Evolutionary conservation across 2,797 vertebrate genomes (phyloP), one percentile per base, ranked within the genome.

Genomic region (Rhynchonycteris naso): DNA sequence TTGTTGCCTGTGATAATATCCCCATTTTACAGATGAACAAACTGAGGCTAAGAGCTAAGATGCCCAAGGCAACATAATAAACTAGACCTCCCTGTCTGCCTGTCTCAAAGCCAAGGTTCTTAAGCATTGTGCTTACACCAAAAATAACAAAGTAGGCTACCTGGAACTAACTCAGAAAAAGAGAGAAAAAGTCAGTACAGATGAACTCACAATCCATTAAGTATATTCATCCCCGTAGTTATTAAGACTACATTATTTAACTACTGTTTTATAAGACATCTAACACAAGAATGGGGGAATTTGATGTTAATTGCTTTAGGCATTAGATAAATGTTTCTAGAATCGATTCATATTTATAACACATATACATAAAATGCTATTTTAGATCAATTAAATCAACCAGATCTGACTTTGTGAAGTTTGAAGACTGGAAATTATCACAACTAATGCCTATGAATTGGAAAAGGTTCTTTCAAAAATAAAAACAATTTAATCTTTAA

Each of bases 401-500:
- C 28, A 83, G 78, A 83, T 80, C 5, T 63, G 52, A 30, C 38
- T 82, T 82, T 47, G 66, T 19, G 11, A 86, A 94, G 38, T 81
- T 84, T 85, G n/a, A 92, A 61, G 19, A 52, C 13, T 63, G 16
- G 69, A 92, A 85, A 81, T 74, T 80, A 93, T 26, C 71, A 58
- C 74, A 85, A 91, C 61, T 71, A 69, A 85, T 54, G 9, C 63
- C 59, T 85, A 91, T 75, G 63, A 86, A 81, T 71, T 74, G 90
- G 43, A 66, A 75, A 90, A 71, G 0, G 5, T 71, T 76, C n/a
- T 93, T 90, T 14, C 33, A 66, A 78, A 89, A 58, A 81, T 35
- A 69, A 86, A 75, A 33, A 38, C 56, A 90, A 38, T 86, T 85
- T 91, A 91, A 93, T 82, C 82, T 94, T 91, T 88, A 78, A 93